Evolutionary conservation across 2,888 invertebrate species (phyloP).

Genomic region (Sabatieria punctata): DNA sequence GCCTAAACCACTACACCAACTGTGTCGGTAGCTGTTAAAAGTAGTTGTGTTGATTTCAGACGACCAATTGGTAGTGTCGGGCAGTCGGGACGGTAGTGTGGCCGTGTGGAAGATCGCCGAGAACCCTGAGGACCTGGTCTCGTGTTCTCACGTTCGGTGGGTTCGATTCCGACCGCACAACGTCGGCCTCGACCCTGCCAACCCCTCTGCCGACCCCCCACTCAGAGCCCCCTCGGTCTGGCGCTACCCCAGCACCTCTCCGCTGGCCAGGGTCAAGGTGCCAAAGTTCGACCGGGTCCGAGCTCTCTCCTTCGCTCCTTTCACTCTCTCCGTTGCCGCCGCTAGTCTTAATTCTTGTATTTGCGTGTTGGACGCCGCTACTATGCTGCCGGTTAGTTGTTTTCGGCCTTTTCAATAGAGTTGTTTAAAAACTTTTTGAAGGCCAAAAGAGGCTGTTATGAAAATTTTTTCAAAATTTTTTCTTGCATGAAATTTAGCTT

Average conservation of each 20-base stretch:
- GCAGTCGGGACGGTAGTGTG: conserved; percentile 11
- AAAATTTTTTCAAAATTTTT: too few relatives aligned
- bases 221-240: neutral
- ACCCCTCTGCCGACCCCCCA: neutral
- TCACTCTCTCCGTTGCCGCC: conserved; percentile 59
- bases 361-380: conserved; percentile 77
- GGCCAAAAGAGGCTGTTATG: too few relatives aligned
- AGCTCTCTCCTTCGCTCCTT: conserved; percentile 67
- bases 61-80: conserved; percentile 81
- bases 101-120: neutral
- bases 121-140: neutral
- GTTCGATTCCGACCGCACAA: too few relatives aligned
- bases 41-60: conserved; percentile 40
- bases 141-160: neutral
- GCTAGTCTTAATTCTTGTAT: conserved; percentile 79
- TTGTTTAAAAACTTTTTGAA: too few relatives aligned
- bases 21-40: too few relatives aligned
- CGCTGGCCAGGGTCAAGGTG: conserved; percentile 24
- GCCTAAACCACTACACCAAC: too few relatives aligned
- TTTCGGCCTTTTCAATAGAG: too few relatives aligned
- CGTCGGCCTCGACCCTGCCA: neutral
- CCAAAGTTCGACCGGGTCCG: conserved; percentile 58
- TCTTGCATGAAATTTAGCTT: too few relatives aligned
- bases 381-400: conserved; percentile 55
- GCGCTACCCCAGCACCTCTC: conserved; percentile 20